phyloP scores from a whole-genome alignment of 2,888 invertebrate species.

The Orchesellides sinensis region DNA sequence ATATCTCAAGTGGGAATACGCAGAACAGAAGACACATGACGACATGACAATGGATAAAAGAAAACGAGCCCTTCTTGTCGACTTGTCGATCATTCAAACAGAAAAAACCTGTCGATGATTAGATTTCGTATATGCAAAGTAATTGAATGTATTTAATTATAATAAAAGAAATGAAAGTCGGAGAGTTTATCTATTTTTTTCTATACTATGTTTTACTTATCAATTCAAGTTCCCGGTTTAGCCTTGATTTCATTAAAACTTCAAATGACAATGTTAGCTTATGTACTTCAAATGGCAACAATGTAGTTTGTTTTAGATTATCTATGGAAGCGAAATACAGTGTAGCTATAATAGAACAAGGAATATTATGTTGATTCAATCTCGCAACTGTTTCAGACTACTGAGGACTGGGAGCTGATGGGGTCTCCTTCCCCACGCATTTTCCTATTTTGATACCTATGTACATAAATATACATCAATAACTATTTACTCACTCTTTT shows the following conservation, averaged over 20 bases:
- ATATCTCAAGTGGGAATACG: not conserved
- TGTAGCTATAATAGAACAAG: no score
- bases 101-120: not conserved
- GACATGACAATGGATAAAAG: conserved; percentile 14
- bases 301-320: no score
- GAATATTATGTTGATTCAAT: no score
- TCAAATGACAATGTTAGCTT: no score
- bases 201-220: not conserved
- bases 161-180: conserved; percentile 11
- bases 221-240: conserved; percentile 1
- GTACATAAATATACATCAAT: not conserved
- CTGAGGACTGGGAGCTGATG: not conserved
- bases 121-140: not conserved
- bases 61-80: not conserved
- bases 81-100: conserved; percentile 1
- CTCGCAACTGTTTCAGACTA: no score
- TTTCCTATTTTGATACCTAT: not conserved
- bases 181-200: not conserved
- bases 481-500: not conserved
- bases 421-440: not conserved
- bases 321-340: no score
- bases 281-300: no score
- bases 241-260: conserved; percentile 14
- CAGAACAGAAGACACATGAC: not conserved
- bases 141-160: not conserved